Conservation (phyloP, 2,888 invertebrate genomes). For the Cyclophora albipunctata region DNA sequence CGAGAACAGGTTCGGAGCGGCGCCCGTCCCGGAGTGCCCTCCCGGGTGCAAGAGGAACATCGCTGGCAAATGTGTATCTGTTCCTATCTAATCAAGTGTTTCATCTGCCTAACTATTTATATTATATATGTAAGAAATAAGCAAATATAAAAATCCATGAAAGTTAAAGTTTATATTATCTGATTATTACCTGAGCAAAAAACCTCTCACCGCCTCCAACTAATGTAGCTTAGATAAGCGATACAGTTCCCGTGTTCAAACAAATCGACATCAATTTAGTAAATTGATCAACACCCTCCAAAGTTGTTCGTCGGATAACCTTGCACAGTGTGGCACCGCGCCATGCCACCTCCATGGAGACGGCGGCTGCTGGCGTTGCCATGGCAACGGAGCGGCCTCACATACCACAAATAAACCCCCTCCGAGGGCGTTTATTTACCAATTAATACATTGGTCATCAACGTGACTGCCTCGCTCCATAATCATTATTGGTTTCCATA, state of each 20-base stretch:
- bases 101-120: neutral
- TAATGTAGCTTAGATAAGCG: too few relatives aligned
- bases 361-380: conserved; percentile 42
- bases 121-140: neutral
- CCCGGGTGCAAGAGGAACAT: conserved; percentile 50
- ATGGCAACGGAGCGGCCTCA: conserved; percentile 37
- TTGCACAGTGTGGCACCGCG: conserved; percentile 44
- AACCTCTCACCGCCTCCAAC: too few relatives aligned
- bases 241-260: neutral
- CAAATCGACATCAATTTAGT: conserved; percentile 25
- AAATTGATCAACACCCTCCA: conserved; percentile 31
- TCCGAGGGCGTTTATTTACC: conserved; percentile 51
- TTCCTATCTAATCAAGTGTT: conserved; percentile 1
- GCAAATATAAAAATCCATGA: too few relatives aligned
- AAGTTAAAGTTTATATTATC: too few relatives aligned
- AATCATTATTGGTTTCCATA: neutral
- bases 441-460: conserved; percentile 44
- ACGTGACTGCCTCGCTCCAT: neutral
- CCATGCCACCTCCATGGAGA: conserved; percentile 31
- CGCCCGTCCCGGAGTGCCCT: conserved; percentile 24
- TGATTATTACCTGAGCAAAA: too few relatives aligned
- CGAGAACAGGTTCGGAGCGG: conserved; percentile 40
- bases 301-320: conserved; percentile 25
- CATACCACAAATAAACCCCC: conserved; percentile 26
- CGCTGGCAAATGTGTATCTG: conserved; percentile 36